Percentiles rank a stretch among this genome's conserved stretches.
Evolutionary conservation across 2,888 invertebrate species (phyloP).

Genomic region (Synanthedon myopaeformis): DNA sequence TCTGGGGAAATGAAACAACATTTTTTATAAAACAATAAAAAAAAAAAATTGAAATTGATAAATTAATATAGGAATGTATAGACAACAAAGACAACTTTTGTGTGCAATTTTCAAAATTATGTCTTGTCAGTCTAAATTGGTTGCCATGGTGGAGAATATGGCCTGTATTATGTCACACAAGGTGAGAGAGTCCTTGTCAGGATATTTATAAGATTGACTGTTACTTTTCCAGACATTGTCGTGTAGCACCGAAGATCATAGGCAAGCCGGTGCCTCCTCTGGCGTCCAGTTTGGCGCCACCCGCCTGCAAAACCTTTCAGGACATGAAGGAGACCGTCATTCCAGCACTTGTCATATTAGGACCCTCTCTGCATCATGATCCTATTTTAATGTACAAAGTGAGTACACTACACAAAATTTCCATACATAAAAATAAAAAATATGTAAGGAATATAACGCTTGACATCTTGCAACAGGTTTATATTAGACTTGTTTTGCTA

Average conservation of each 20-base stretch:
- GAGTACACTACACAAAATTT: constrained; percentile 25
- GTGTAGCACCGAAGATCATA: constrained; percentile 77
- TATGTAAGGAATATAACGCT: too few species aligned
- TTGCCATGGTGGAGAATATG: too few species aligned
- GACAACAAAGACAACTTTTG: too few species aligned
- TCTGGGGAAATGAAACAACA: too few species aligned
- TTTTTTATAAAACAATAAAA: too few species aligned
- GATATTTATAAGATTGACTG: neutral
- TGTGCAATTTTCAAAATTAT: too few species aligned
- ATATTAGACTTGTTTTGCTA: neutral
- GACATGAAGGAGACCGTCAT: constrained; percentile 82
- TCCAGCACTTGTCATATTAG: constrained; percentile 87
- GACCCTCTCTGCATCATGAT: constrained; percentile 89
- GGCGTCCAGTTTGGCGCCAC: constrained; percentile 72
- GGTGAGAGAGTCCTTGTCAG: neutral
- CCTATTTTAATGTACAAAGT: constrained; percentile 91
- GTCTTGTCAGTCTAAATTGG: too few species aligned
- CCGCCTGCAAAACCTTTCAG: constrained; percentile 75
- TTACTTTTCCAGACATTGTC: constrained; percentile 73
- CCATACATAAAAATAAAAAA: too few species aligned
- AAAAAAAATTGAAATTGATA: too few species aligned
- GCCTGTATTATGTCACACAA: too few species aligned
- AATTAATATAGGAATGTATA: too few species aligned
- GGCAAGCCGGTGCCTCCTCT: constrained; percentile 67
- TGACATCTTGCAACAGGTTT: neutral